Evolutionary conservation across 2,797 vertebrate genomes (phyloP).

Genomic region (Antrozous pallidus): DNA sequence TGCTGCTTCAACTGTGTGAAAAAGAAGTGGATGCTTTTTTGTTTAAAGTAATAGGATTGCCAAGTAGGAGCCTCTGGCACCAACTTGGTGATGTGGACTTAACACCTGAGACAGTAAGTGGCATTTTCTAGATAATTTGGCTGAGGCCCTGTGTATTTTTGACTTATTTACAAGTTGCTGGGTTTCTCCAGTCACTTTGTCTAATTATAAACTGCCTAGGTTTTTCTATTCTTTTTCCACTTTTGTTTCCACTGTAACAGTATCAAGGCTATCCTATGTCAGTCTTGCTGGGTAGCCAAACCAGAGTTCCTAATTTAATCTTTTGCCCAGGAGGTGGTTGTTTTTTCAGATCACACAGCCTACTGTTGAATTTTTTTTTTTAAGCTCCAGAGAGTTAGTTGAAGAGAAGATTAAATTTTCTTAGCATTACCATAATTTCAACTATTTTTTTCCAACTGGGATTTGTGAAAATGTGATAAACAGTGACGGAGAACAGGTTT

Average conservation of each 20-base stretch:
- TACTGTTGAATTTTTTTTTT: background rate
- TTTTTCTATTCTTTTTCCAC: conserved; percentile 30
- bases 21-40: background rate
- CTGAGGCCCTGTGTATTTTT: conserved; percentile 1
- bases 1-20: background rate
- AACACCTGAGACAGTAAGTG: conserved; percentile 3
- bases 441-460: background rate
- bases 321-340: background rate
- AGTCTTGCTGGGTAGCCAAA: background rate
- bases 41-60: background rate
- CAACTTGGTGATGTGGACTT: background rate
- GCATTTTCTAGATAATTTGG: conserved; percentile 17
- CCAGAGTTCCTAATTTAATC: background rate
- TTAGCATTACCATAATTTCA: background rate
- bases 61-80: background rate
- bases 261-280: conserved; percentile 9
- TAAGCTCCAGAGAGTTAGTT: background rate
- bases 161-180: conserved; percentile 6
- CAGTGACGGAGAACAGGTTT: background rate
- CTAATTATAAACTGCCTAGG: background rate
- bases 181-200: background rate
- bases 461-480: conserved; percentile 29
- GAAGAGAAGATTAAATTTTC: background rate
- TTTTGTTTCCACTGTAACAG: conserved; percentile 38
- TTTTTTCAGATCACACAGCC: background rate